Conservation (phyloP, 1,140 invertebrate genomes). For the Euwallacea fornicatus region DNA sequence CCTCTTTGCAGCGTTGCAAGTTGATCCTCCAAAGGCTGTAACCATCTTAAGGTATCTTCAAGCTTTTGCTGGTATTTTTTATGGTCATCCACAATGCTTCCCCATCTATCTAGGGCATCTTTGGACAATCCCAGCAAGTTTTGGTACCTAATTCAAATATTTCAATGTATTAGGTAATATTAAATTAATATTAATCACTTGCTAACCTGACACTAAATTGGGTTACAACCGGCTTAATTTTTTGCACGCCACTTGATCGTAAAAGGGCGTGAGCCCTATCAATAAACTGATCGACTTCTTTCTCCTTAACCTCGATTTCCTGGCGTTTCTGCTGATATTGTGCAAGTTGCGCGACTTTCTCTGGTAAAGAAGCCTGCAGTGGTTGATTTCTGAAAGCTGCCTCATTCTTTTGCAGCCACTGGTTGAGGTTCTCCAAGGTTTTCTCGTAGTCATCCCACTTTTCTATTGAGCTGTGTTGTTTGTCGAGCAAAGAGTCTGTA, state of each 20-base stretch:
- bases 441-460: slow-evolving; percentile 89
- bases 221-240: slow-evolving; percentile 83
- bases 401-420: slow-evolving; percentile 86
- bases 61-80: slow-evolving; percentile 77
- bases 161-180: not conserved
- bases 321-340: slow-evolving; percentile 74
- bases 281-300: slow-evolving; percentile 83
- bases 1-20: slow-evolving; percentile 61
- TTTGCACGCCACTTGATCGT: slow-evolving; percentile 80
- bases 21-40: slow-evolving; percentile 75
- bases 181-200: not conserved
- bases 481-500: slow-evolving; percentile 62
- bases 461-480: slow-evolving; percentile 71
- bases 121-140: slow-evolving; percentile 79
- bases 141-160: slow-evolving; percentile 65
- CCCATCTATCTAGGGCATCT: slow-evolving; percentile 86
- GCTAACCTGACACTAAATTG: slow-evolving; percentile 77
- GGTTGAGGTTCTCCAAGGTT: slow-evolving; percentile 73
- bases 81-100: slow-evolving; percentile 83
- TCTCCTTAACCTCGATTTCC: slow-evolving; percentile 73
- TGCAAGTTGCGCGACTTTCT: slow-evolving; percentile 78
- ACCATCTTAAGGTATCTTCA: slow-evolving; percentile 74
- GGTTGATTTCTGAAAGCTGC: slow-evolving; percentile 81
- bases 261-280: slow-evolving; percentile 87
- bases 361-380: slow-evolving; percentile 74